These are phyloP conservation scores for Temnothorax longispinosus DNA, from an alignment of 1,140 invertebrate genomes.

Conservation along the genomic window DNA sequence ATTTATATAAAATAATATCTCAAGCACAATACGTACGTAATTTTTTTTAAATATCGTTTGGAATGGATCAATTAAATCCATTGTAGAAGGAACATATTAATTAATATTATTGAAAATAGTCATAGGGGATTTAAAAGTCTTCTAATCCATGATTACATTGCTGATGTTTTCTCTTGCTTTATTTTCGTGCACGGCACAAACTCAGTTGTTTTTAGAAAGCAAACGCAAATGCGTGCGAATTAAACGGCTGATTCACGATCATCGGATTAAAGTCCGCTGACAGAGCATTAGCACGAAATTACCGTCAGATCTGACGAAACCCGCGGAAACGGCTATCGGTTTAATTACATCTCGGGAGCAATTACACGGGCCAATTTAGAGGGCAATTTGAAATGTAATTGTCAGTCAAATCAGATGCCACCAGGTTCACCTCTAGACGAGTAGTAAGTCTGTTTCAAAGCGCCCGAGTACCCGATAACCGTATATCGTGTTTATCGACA, in stretches of 20 bases:
- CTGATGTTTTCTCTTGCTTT: background rate
- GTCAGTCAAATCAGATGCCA: conserved; percentile 60
- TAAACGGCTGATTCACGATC: background rate
- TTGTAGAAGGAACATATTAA: background rate
- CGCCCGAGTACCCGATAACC: background rate
- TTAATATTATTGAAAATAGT: background rate
- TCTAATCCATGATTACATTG: background rate
- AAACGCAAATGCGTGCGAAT: conserved; percentile 11
- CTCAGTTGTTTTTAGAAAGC: background rate
- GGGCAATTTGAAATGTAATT: conserved; percentile 70
- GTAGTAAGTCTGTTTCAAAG: conserved; percentile 32
- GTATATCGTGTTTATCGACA: conserved; percentile 23
- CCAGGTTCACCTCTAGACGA: conserved; percentile 33
- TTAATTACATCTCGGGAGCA: conserved; percentile 71
- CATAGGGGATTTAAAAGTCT: background rate
- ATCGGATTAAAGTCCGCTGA: conserved; percentile 33
- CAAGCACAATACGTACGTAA: background rate
- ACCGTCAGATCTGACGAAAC: conserved; percentile 46
- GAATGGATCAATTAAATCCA: background rate
- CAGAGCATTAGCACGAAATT: conserved; percentile 64
- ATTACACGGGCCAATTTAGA: conserved; percentile 67
- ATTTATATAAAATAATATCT: background rate
- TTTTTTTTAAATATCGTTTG: background rate
- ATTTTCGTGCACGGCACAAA: background rate
- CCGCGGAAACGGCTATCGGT: conserved; percentile 70